Percentiles rank a stretch among this genome's conserved stretches.
phyloP scores from a whole-genome alignment of 2,797 vertebrate species.

The Chelon labrosus region DNA sequence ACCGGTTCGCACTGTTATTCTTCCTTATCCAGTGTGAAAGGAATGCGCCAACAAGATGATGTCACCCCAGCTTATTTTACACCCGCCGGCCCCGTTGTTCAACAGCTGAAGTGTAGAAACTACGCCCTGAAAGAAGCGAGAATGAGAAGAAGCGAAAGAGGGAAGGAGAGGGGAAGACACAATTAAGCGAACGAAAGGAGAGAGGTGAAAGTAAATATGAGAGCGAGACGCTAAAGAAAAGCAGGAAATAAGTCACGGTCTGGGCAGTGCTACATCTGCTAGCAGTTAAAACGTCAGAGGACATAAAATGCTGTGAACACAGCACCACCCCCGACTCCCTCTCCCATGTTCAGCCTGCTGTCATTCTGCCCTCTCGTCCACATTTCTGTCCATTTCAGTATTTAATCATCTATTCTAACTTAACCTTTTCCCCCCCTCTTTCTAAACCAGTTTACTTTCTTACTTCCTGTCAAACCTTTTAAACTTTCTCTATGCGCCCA shows the following conservation, averaged over 20 bases:
- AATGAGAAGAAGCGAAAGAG: background rate
- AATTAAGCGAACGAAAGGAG: background rate
- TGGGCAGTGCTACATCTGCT: conserved; percentile 78
- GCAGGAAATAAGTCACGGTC: conserved; percentile 72
- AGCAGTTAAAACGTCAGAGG: conserved; percentile 75
- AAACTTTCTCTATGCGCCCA: conserved; percentile 22
- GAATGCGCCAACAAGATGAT: conserved; percentile 77
- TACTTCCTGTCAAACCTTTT: background rate
- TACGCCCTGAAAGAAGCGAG: conserved; percentile 18
- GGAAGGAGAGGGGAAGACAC: background rate
- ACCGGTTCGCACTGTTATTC: conserved; percentile 45
- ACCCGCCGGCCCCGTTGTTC: conserved; percentile 41
- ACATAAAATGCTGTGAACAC: conserved; percentile 65
- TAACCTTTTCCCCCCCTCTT: background rate
- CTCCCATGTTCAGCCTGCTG: conserved; percentile 34
- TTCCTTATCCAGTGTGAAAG: conserved; percentile 73
- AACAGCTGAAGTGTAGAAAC: conserved; percentile 47
- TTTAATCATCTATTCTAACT: background rate
- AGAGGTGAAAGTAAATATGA: conserved; percentile 7
- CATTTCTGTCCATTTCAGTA: background rate
- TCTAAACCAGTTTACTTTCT: background rate
- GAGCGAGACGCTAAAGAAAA: conserved; percentile 50
- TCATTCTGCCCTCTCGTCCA: background rate
- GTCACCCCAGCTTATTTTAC: conserved; percentile 70
- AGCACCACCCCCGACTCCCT: conserved; percentile 43